Evolutionary conservation across 2,888 invertebrate genomes (phyloP).

Genomic region (Patella depressa): DNA sequence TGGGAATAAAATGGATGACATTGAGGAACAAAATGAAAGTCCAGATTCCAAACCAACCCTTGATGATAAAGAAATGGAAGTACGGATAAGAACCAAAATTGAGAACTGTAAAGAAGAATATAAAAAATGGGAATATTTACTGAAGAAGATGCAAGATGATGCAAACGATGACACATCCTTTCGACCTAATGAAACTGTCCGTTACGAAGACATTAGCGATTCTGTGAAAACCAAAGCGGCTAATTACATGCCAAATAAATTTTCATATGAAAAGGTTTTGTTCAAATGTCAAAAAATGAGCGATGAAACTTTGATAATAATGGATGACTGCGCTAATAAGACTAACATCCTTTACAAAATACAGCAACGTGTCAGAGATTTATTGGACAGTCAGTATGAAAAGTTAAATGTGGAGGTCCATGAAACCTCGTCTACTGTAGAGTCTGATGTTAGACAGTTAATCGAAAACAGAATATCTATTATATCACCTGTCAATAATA

Average conservation of each 20-base stretch:
- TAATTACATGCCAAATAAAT: background rate
- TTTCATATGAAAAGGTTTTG: background rate
- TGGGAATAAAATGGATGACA: background rate
- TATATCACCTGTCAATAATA: background rate
- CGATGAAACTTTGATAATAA: background rate
- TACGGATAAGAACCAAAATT: background rate
- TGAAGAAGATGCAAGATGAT: background rate
- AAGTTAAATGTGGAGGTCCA: background rate
- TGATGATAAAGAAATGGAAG: background rate
- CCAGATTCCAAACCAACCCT: background rate
- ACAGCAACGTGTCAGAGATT: background rate
- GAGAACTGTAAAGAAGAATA: background rate
- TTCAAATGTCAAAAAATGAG: background rate
- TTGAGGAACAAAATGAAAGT: background rate
- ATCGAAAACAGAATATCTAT: background rate
- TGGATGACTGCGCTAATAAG: background rate
- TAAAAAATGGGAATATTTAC: background rate
- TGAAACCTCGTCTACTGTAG: background rate
- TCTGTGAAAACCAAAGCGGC: background rate
- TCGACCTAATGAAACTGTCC: background rate
- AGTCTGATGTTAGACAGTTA: background rate
- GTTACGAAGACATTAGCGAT: background rate
- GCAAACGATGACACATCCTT: background rate
- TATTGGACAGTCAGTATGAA: background rate
- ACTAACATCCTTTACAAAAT: background rate